phyloP scores from a whole-genome alignment of 2,797 vertebrate genomes.

The Coluber constrictor region DNA sequence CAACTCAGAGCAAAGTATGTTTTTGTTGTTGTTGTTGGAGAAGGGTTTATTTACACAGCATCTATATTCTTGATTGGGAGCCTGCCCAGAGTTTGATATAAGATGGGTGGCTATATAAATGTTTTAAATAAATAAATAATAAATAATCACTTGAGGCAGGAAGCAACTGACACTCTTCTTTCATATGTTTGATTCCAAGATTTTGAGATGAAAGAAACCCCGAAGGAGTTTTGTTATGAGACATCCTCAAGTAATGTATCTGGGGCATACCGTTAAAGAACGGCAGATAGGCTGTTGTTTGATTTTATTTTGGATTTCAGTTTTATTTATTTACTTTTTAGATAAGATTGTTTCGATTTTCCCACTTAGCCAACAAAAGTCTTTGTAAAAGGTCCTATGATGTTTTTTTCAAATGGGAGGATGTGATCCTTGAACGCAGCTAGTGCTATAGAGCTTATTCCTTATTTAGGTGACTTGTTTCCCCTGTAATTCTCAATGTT shows the following conservation, averaged over 20 bases:
- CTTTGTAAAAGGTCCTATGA: not conserved
- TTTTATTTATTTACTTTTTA: not conserved
- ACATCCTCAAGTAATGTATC: not conserved
- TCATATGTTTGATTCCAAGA: not conserved
- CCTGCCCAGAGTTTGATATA: not conserved
- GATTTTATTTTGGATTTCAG: not conserved
- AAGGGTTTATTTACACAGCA: not conserved
- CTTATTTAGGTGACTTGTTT: not conserved
- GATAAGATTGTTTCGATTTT: not conserved
- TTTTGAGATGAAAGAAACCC: not conserved
- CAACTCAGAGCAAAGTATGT: not conserved
- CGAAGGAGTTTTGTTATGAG: not conserved
- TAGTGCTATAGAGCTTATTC: not conserved
- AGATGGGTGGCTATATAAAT: not conserved
- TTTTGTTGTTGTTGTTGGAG: not conserved
- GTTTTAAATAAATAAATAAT: not conserved
- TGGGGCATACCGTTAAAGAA: not conserved
- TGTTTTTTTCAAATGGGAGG: not conserved
- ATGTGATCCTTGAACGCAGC: not conserved
- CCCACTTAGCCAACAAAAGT: not conserved
- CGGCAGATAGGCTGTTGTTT: not conserved
- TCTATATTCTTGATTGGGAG: not conserved
- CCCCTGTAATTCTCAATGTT: not conserved
- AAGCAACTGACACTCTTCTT: not conserved
- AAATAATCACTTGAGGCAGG: not conserved